Conservation (phyloP, 2,888 invertebrate genomes). For the Pyrocoelia pectoralis region DNA sequence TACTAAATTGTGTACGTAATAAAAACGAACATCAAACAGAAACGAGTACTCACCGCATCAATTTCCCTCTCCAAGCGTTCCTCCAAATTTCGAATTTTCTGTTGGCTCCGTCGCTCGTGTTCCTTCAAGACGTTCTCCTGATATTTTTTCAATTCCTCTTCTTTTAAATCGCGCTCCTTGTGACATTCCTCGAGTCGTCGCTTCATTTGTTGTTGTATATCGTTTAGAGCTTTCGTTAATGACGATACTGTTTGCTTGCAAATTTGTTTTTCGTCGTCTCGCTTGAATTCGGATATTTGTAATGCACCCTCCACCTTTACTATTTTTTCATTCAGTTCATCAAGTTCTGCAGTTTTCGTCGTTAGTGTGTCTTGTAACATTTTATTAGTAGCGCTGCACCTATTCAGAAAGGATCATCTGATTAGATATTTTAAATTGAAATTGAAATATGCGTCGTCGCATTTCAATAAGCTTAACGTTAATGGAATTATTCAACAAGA, state of each 20-base stretch:
- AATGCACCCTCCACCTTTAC: constrained; percentile 18
- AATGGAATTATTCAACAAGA: too few relatives aligned
- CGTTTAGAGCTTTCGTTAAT: constrained; percentile 18
- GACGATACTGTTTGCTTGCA: constrained; percentile 14
- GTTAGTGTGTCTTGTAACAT: constrained; percentile 18
- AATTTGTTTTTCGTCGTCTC: constrained; percentile 9
- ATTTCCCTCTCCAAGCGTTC: not conserved
- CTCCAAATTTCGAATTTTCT: not conserved
- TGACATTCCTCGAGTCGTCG: constrained; percentile 12
- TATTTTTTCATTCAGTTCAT: not conserved
- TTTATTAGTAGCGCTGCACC: constrained; percentile 21
- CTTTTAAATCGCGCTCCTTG: constrained; percentile 21
- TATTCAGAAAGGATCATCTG: not conserved
- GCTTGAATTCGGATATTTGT: constrained; percentile 14
- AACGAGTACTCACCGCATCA: not conserved
- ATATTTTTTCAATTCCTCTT: constrained; percentile 19
- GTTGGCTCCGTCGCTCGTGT: not conserved
- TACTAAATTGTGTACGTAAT: too few relatives aligned
- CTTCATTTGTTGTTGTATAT: constrained; percentile 11
- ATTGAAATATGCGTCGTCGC: too few relatives aligned
- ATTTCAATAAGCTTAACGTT: too few relatives aligned
- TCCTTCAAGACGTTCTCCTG: not conserved
- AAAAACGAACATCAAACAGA: too few relatives aligned
- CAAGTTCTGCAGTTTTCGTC: constrained; percentile 14
- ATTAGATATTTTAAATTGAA: too few relatives aligned